These are phyloP conservation scores for Eucriotettix oculatus DNA, from an alignment of 2,888 invertebrate species.

Conservation along the genomic window DNA sequence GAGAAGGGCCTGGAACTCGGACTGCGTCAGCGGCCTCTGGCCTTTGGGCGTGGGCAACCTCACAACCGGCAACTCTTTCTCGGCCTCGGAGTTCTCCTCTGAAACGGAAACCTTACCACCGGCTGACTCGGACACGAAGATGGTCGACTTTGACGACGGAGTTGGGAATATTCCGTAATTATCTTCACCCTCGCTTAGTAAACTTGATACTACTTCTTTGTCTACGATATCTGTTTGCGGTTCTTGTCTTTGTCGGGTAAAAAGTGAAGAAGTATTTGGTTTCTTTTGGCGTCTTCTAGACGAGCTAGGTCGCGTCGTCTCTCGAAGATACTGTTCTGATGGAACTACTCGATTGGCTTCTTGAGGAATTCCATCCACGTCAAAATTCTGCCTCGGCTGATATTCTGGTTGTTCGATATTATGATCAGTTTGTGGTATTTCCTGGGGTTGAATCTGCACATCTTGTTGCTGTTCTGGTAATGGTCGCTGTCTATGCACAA, in stretches of 20 bases:
- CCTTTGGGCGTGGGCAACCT: slow-evolving; percentile 12
- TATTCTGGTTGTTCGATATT: too few relatives aligned
- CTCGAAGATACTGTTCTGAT: slow-evolving; percentile 9
- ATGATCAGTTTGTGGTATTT: too few relatives aligned
- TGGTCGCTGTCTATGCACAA: background rate
- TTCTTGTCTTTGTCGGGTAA: background rate
- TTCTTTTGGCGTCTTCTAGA: too few relatives aligned
- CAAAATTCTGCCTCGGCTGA: too few relatives aligned
- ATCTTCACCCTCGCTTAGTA: background rate
- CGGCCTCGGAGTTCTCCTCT: background rate
- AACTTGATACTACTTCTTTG: background rate
- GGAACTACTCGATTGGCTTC: background rate
- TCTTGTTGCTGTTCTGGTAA: background rate
- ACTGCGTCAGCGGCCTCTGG: slow-evolving; percentile 12
- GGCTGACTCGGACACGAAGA: slow-evolving; percentile 8
- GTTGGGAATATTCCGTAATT: background rate
- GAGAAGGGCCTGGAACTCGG: slow-evolving; percentile 12
- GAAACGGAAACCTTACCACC: background rate
- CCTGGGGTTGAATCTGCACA: background rate
- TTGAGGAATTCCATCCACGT: too few relatives aligned
- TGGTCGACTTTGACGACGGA: slow-evolving; percentile 8
- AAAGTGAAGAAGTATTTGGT: too few relatives aligned
- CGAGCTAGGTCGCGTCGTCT: slow-evolving; percentile 4
- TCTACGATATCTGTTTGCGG: background rate
- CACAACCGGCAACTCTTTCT: slow-evolving; percentile 9